Base-by-base conservation (phyloP, 2,888 invertebrate genomes). In the Dryocosmus kuriphilus region DNA sequence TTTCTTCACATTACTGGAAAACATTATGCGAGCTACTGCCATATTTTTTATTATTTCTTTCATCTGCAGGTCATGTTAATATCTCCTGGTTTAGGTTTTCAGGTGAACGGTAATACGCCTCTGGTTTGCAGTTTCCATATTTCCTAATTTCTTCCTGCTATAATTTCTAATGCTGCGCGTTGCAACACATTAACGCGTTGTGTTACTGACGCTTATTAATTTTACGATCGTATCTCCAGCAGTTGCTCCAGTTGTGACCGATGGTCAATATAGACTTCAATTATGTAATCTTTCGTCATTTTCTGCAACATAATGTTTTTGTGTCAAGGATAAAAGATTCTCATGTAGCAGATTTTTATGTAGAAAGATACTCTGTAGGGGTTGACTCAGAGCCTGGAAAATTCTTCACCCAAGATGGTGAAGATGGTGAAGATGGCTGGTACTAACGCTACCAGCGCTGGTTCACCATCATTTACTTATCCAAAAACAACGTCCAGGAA, bases 151-250 rank as follows among this genome's bases (percentile, higher is more conserved):
- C 57, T 57, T 57, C 57, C 57, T 57, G 57, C 14, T 57, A 24
- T 57, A 57, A 57, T 57, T 24, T 9, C 24, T 57, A 24, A 57
- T 57, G 57, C 57, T 80, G 76, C 55, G 76, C 27, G 55, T 71
- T 73, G 46, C 79, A 51, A 61, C 63, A 78, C 78, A 80, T 81
- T 77, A 77, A 77, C 57, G 76, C 76, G 46, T 77, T 73, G 51
- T 65, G 57, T 82, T 80, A 78, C 79, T 79, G 78, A 77, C 75
- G 67, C 76, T 77, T 81, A 80, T 82, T 81, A 79, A 79, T 82
- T 82, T 81, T 81, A 81, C 78, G 82, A 82, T 60, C 78, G 65
- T 63, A 77, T 77, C 35, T 76, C 30, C 19, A 46, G n/a, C 7
- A 30, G 51, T 30, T 71, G 19, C 51, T 46, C n/a, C 9, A 19